phyloP scores from a whole-genome alignment of 1,140 invertebrate genomes.

The Chelonus insularis region DNA sequence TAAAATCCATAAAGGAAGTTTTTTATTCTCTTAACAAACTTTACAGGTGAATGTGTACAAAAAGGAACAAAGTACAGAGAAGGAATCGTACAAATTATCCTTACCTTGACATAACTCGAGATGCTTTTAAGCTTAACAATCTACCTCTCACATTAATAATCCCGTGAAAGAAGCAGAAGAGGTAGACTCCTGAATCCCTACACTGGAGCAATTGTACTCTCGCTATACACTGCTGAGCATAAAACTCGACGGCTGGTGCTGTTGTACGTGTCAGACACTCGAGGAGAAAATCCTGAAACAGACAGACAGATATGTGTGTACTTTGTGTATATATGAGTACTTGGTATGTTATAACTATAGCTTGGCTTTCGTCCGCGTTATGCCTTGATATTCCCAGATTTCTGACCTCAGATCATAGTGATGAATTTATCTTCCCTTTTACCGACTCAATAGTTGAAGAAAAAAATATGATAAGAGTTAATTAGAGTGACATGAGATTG shows the following conservation, averaged over 20 bases:
- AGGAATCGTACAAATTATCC: not conserved
- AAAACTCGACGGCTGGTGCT: not conserved
- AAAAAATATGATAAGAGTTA: too few species aligned
- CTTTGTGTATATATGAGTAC: not conserved
- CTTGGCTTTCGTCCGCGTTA: too few species aligned
- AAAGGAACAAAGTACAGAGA: not conserved
- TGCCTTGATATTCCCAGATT: too few species aligned
- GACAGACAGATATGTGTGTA: not conserved
- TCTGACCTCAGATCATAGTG: too few species aligned
- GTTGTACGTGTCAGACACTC: not conserved
- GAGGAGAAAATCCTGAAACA: not conserved
- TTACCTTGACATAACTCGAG: conserved; percentile 1
- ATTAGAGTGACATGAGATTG: too few species aligned
- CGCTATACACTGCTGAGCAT: not conserved
- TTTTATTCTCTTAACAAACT: too few species aligned
- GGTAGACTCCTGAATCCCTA: conserved; percentile 1
- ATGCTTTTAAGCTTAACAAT: conserved; percentile 8
- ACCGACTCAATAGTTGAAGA: too few species aligned
- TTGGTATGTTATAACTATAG: too few species aligned
- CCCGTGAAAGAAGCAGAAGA: not conserved
- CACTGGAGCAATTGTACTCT: conserved; percentile 2
- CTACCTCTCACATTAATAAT: conserved; percentile 6
- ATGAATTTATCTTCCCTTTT: too few species aligned
- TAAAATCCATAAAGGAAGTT: too few species aligned
- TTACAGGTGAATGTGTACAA: too few species aligned